Conservation (phyloP, 2,797 vertebrate genomes). For the Pristis pectinata region DNA sequence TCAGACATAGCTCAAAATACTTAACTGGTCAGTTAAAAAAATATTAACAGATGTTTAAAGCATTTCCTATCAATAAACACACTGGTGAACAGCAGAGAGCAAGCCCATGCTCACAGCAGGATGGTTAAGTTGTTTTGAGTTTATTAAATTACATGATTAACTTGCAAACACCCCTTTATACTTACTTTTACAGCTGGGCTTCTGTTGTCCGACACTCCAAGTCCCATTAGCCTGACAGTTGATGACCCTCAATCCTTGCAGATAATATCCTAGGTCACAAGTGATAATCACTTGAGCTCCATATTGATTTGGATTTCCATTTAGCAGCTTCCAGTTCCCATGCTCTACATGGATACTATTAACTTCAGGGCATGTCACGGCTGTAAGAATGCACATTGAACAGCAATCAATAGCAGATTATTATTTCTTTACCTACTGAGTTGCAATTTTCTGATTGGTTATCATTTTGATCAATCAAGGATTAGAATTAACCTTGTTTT, state of each 20-base stretch:
- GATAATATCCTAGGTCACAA: conserved; percentile 94
- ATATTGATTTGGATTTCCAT: conserved; percentile 88
- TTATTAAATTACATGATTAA: background rate
- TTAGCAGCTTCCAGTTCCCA: conserved; percentile 90
- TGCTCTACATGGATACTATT: conserved; percentile 79
- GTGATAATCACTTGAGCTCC: conserved; percentile 89
- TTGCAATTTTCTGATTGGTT: background rate
- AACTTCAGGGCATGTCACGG: conserved; percentile 82
- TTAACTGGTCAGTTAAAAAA: background rate
- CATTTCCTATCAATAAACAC: background rate
- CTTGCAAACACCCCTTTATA: background rate
- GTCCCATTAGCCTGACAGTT: conserved; percentile 80
- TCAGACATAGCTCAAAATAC: background rate
- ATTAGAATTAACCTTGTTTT: background rate
- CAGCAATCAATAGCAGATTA: background rate
- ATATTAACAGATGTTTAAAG: background rate
- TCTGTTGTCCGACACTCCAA: conserved; percentile 83
- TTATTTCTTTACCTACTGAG: background rate
- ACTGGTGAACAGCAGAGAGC: background rate
- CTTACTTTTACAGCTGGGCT: conserved; percentile 86
- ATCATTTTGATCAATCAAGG: background rate
- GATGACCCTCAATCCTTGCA: conserved; percentile 83
- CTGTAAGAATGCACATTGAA: conserved; percentile 51
- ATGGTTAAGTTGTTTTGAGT: background rate
- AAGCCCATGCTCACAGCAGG: background rate